Base-by-base conservation (phyloP, 92 coral and sea anemone species). In the Epizoanthus stellaris region DNA sequence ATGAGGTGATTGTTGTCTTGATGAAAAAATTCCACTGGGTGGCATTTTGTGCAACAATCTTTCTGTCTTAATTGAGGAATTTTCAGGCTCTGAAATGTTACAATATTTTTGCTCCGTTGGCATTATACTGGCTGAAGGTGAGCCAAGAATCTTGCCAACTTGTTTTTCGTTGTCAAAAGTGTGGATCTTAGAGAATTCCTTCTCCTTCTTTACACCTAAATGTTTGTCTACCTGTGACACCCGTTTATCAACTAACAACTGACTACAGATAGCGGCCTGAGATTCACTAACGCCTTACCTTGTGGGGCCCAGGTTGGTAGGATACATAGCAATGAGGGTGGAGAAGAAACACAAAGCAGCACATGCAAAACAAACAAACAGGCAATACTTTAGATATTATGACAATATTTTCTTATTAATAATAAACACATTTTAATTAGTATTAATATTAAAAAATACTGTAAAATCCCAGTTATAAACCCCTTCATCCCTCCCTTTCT, bases 221-320 rank as follows among this genome's bases (percentile, higher is more conserved):
- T 21, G 20, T 39, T 60, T 59, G 10, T 36, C 34, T 60, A 43
- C n/a, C 62, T 59, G 53, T 52, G 14, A 52, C 34, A n/a, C 47
- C 3, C 34, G 36, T 14, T 20, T 73, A 73, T 21, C 38, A 38
- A 45, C 43, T 14, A 61, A 14, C 3, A 76, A n/a, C 53, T 79
- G 72, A 20, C 7, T 60, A 62, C 13, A n/a, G 5, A 40, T 63
- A 12, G 13, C 0, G 43, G 70, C 49, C 45, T 64, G 47, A 3
- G 42, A 12, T 39, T 43, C 42, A 52, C 9, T 63, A 79, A 79
- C 83, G 59, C 83, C 83, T 79, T 79, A 79, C 83, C 83, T 79
- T 79, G 83, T 79, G 71, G 83, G 83, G 83, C 83, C 83, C 71
- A 79, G 83, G 21, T 63, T 79, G 73, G 13, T 64, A 79, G 39